phyloP scores from a whole-genome alignment of 1,140 invertebrate species.

The Drosophila chauvacae region DNA sequence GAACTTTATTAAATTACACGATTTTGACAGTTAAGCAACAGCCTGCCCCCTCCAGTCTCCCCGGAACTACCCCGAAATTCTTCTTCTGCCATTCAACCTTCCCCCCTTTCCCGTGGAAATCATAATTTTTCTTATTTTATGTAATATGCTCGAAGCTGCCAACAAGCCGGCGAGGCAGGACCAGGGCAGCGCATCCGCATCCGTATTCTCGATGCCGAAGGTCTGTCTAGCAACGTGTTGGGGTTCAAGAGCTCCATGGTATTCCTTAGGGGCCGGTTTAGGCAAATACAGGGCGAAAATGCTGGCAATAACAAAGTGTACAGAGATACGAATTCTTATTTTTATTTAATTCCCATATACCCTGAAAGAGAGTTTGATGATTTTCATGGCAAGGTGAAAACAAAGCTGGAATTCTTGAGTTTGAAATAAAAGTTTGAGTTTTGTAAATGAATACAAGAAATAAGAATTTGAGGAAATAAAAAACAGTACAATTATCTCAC shows the following conservation, averaged over 20 bases:
- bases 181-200: conserved; percentile 9
- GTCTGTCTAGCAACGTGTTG: conserved; percentile 65
- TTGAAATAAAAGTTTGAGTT: neutral
- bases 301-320: conserved; percentile 54
- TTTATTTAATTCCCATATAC: conserved; percentile 51
- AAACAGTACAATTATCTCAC: no score
- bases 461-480: neutral
- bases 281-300: conserved; percentile 65
- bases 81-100: neutral
- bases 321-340: conserved; percentile 44
- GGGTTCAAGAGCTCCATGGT: conserved; percentile 29
- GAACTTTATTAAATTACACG: conserved; percentile 84
- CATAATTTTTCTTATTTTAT: conserved; percentile 82
- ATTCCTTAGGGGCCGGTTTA: conserved; percentile 78
- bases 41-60: conserved; percentile 10
- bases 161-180: conserved; percentile 36
- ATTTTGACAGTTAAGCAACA: conserved; percentile 83
- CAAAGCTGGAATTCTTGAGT: neutral
- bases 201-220: neutral
- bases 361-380: conserved; percentile 19
- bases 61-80: conserved; percentile 1
- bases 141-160: conserved; percentile 71
- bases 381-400: neutral
- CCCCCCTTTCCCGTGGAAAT: conserved; percentile 49
- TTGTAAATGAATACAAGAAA: neutral